Base-by-base conservation (phyloP, 1,140 invertebrate species). In the Macrobrachium rosenbergii region DNA sequence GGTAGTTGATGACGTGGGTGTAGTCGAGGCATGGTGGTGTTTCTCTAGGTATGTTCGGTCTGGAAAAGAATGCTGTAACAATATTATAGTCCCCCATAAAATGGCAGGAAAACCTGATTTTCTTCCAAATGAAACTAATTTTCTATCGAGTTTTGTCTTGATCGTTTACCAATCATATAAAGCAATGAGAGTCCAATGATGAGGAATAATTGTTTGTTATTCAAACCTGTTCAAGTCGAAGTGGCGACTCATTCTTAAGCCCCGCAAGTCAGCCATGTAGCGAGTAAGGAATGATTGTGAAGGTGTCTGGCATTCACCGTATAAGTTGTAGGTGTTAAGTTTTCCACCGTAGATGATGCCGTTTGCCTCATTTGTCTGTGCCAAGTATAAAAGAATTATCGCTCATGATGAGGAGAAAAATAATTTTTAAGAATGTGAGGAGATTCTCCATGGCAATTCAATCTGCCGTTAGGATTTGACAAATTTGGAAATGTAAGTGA, bases 261-360 rank as follows among this genome's bases (percentile, higher is more conserved):
- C 80, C 0, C 63, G 59, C 8, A 86, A 62, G 52, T 79, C 60
- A 60, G 83, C 83, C 69, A 67, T 77, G 28, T 80, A 58, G 10
- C 77, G 17, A 2, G 83, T 77, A 23, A 86, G 60, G 12, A 69
- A 79, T 43, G 76, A 76, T 11, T n/a, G 76, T 8, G 75, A 23
- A 28, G 62, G 37, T 16, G 78, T 62, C n/a, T 64, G 77, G 58
- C 89, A 89, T 21, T 89, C 58, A 2, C 75, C 89, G 78, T 88
- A 89, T 43, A 89, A 64, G 82, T 88, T 89, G 82, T 89, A 89
- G 76, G 80, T 77, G 62, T 89, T 89, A 63, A 89, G 69, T 0
- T 86, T 85, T 45, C 85, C 67, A 23, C 85, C 88, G 77, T 88
- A 89, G 37, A 89, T 82, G 19, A 87, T 87, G 60, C 82, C 72